phyloP scores from a whole-genome alignment of 2,888 invertebrate genomes.

The Euplexia lucipara region DNA sequence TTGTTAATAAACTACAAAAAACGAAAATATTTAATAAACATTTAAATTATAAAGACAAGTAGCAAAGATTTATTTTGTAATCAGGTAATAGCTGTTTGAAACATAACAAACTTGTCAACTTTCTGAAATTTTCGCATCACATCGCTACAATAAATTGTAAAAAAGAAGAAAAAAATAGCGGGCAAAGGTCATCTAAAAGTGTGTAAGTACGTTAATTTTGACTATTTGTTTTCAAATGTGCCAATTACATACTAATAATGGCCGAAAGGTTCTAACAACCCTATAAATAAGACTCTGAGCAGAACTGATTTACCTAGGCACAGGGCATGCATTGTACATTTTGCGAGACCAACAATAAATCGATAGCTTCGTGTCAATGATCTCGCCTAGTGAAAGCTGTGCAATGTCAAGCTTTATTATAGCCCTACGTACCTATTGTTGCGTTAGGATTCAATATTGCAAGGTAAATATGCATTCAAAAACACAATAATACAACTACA shows the following conservation, averaged over 20 bases:
- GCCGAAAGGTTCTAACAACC: constrained; percentile 23
- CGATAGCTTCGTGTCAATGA: constrained; percentile 73
- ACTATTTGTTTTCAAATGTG: neutral
- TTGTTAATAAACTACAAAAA: constrained; percentile 51
- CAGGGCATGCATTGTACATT: constrained; percentile 48
- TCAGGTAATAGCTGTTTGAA: constrained; percentile 16
- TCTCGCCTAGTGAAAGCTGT: constrained; percentile 62
- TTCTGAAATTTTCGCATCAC: constrained; percentile 23
- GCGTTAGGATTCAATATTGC: constrained; percentile 5
- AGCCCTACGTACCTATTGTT: constrained; percentile 22
- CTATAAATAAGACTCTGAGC: constrained; percentile 18
- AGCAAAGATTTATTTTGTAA: constrained; percentile 5
- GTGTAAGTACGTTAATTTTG: neutral
- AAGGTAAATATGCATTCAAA: neutral
- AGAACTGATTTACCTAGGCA: constrained; percentile 38
- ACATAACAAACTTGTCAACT: constrained; percentile 35
- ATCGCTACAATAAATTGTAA: constrained; percentile 2
- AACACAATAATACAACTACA: neutral
- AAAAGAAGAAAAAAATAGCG: constrained; percentile 4
- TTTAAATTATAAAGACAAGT: constrained; percentile 4
- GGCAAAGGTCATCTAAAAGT: neutral
- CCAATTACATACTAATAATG: constrained; percentile 26
- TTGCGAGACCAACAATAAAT: constrained; percentile 68
- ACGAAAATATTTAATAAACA: constrained; percentile 36
- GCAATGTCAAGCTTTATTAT: constrained; percentile 66